Base-by-base conservation (phyloP, 2,888 invertebrate species). In the Orthonevra nobilis region DNA sequence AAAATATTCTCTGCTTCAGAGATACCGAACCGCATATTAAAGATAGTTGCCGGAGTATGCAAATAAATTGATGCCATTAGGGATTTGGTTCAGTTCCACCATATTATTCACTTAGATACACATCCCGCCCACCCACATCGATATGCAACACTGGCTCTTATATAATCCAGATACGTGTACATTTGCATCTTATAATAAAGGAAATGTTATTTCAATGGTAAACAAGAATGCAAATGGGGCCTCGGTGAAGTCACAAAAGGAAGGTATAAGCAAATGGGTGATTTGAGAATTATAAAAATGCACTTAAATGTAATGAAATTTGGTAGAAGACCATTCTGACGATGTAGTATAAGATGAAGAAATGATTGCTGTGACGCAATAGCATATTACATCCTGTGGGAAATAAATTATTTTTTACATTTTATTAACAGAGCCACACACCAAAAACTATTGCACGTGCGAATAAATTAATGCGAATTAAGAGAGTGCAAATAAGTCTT, bases 81-180 rank as follows among this genome's bases (percentile, higher is more conserved):
- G 58, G 63, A 77, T 77, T 70, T 23, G 46, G 64, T 72, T 66
- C 64, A 6, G 72, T 60, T 64, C 38, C 54, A 56, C 52, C 44
- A 64, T 70, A 72, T 72, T 64, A 77, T 77, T 77, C 77, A 77
- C 63, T 77, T 64, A 58, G 50, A 36, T 44, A 40, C 28, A 54
- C 26, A 52, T 60, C 56, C 40, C 38, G 32, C 19, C 17, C n/a
- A n/a, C 23, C 50, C 44, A 54, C 30, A 10, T 30, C 3, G 30
- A 48, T 72, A 40, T 72, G 36, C 54, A 54, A 38, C 63, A 4
- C 50, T 64, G 58, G 17, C 28, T 36, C 34, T 36, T 46, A 23
- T 23, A 5, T 23, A 44, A n/a, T 40, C 56, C 48, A 69, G 64
- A 66, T 66, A 36, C 32, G n/a, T 20, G 44, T 46, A 38, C 28